phyloP scores from a whole-genome alignment of 2,888 invertebrate species.

The Tinea pellionella region DNA sequence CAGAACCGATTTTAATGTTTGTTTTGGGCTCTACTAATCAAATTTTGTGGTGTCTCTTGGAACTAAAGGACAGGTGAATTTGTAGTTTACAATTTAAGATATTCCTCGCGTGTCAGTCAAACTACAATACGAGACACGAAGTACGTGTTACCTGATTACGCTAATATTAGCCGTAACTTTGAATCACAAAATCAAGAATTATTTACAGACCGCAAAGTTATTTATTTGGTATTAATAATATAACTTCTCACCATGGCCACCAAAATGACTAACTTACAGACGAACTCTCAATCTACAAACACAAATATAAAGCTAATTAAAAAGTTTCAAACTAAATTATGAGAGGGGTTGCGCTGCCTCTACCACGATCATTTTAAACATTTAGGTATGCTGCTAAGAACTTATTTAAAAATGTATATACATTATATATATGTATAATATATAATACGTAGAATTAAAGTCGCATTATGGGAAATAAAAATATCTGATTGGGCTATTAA shows the following conservation, averaged over 20 bases:
- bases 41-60: slow-evolving; percentile 47
- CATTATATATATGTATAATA: not conserved
- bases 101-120: not conserved
- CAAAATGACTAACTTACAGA: slow-evolving; percentile 56
- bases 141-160: not conserved
- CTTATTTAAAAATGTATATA: not conserved
- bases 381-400: slow-evolving; percentile 25
- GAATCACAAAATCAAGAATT: too few species aligned
- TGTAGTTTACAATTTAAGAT: slow-evolving; percentile 24
- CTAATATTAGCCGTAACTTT: too few species aligned
- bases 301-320: slow-evolving; percentile 71
- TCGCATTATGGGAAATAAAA: too few species aligned
- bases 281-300: slow-evolving; percentile 68
- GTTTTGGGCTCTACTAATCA: slow-evolving; percentile 61
- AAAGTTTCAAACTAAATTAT: slow-evolving; percentile 70
- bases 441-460: not conserved
- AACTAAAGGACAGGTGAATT: slow-evolving; percentile 58
- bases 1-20: slow-evolving; percentile 55
- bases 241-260: slow-evolving; percentile 55
- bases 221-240: slow-evolving; percentile 44
- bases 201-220: too few species aligned
- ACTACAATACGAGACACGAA: not conserved
- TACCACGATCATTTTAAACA: slow-evolving; percentile 61
- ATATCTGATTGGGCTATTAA: not conserved
- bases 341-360: slow-evolving; percentile 63